Base-by-base conservation (phyloP, 2,888 invertebrate genomes). In the Laothoe populi region DNA sequence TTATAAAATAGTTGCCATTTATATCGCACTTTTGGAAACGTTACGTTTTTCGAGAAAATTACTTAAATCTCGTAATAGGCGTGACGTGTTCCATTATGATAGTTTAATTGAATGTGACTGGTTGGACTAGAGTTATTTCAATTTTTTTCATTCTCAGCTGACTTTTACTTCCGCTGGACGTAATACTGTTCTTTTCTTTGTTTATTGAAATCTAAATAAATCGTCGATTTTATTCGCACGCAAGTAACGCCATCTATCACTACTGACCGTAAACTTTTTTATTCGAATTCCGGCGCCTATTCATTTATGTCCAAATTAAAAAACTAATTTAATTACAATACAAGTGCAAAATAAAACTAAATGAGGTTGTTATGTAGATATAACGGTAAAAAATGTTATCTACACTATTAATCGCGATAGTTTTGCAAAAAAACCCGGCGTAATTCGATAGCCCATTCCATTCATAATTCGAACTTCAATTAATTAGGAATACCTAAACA, bases 51-150 rank as follows among this genome's bases (percentile, higher is more conserved):
- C 8, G 19, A 19, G 19, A 19, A 48, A 49, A 19, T 49, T 24
- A 38, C 38, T 5, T 35, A n/a, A 45, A 0, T 11, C 13, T 21
- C n/a, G 57, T 46, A 38, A 57, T 57, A 23, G 46, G 23, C 26
- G 57, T 46, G 59, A 62, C 61, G 57, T 45, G 46, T 11, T 46
- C 61, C 38, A 57, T 62, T 62, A 42, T 42, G 3, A 7, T 19
- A 21, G 35, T 62, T 57, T 46, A 46, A 46, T 46, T 57, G 53
- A 62, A 62, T 57, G 42, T 61, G 24, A 59, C 57, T 57, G 53
- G 35, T 21, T 49, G 4, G 11, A 38, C 13, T n/a, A 24, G 26
- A 23, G 24, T 48, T 60, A 48, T 49, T 40, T 40, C 35, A 24
- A 24, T 26, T 26, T 26, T 26, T 53, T 61, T 42, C 48, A 38